Conservation (phyloP, 2,888 invertebrate genomes). For the Drosophila falleni region DNA sequence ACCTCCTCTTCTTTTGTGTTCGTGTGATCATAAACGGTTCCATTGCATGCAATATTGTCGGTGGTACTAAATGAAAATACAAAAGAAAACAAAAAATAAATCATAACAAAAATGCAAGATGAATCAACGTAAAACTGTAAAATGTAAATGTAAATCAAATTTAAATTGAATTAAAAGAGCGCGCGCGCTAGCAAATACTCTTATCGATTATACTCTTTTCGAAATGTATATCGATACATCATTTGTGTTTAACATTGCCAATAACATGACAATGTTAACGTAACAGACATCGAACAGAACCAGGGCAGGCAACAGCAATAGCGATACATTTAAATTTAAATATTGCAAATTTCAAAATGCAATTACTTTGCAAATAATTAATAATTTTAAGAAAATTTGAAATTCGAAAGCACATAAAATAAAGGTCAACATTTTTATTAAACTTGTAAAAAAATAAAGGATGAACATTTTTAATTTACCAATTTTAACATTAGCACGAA, state of each 20-base stretch:
- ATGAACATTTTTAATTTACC: too few species aligned
- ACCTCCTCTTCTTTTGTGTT: constrained; percentile 93
- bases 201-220: background rate
- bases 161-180: constrained; percentile 5
- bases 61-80: constrained; percentile 86
- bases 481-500: too few species aligned
- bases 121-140: constrained; percentile 4
- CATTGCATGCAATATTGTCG: constrained; percentile 85
- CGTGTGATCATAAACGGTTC: constrained; percentile 84
- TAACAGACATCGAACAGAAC: constrained; percentile 34
- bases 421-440: too few species aligned
- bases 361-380: too few species aligned
- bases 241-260: background rate
- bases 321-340: background rate
- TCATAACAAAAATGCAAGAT: constrained; percentile 24
- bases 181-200: constrained; percentile 5
- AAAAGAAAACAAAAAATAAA: constrained; percentile 36
- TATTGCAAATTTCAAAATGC: too few species aligned
- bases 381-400: too few species aligned
- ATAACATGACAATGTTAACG: constrained; percentile 37
- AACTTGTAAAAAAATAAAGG: too few species aligned
- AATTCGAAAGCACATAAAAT: too few species aligned
- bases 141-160: constrained; percentile 8
- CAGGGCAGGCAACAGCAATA: constrained; percentile 38
- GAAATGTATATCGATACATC: constrained; percentile 39